phyloP scores from a whole-genome alignment of 2,113 vertebrate species.

The Xyrauchen texanus region DNA sequence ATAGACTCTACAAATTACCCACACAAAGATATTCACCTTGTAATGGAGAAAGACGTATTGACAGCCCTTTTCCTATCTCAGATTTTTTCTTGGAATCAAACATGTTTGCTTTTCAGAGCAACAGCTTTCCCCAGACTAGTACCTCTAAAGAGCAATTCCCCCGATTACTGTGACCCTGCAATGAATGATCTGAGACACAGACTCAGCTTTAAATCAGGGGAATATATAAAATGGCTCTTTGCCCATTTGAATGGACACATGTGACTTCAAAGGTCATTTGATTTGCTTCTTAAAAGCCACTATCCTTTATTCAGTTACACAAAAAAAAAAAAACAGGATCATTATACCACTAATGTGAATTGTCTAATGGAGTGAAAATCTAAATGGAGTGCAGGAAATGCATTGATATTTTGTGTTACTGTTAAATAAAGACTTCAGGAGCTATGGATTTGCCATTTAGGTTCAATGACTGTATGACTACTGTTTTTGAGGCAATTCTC shows the following conservation, averaged over 20 bases:
- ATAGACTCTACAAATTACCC: background rate
- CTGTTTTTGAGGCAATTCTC: too few species aligned
- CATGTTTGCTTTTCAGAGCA: slow-evolving; percentile 7
- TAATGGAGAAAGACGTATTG: slow-evolving; percentile 14
- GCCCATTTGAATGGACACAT: background rate
- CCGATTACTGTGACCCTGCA: too few species aligned
- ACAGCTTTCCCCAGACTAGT: background rate
- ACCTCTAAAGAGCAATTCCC: too few species aligned
- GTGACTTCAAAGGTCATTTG: slow-evolving; percentile 5
- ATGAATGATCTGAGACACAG: background rate
- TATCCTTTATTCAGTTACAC: background rate
- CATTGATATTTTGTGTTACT: background rate
- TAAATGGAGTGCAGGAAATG: background rate
- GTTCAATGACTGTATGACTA: background rate
- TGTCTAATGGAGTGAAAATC: background rate
- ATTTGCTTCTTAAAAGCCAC: background rate
- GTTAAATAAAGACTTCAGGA: background rate
- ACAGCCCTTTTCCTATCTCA: background rate
- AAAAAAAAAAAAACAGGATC: too few species aligned
- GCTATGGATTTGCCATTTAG: background rate
- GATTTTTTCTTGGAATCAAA: slow-evolving; percentile 10
- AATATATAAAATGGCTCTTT: slow-evolving; percentile 17
- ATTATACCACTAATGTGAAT: background rate
- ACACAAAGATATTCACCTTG: background rate
- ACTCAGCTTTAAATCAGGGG: slow-evolving; percentile 9